Evolutionary conservation across 2,113 vertebrate species (phyloP).

Genomic region (Suncus etruscus): DNA sequence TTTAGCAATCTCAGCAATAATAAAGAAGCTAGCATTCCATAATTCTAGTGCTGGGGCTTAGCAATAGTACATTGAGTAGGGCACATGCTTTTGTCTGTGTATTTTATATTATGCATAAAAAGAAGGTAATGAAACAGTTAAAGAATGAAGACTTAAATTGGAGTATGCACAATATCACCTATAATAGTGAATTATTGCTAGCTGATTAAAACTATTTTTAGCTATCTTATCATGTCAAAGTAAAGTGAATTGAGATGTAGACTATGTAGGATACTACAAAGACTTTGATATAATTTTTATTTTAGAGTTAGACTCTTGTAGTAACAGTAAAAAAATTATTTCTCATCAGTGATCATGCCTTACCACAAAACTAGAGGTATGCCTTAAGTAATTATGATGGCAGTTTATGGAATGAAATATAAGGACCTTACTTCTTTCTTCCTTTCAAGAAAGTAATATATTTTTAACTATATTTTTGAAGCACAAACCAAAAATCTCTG

Average conservation of each 20-base stretch:
- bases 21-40: background rate
- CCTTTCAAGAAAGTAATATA: background rate
- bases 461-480: background rate
- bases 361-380: background rate
- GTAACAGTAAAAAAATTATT: background rate
- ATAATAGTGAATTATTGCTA: background rate
- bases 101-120: background rate
- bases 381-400: slow-evolving; percentile 6
- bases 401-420: background rate
- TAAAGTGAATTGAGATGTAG: background rate
- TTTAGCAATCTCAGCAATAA: background rate
- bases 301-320: background rate
- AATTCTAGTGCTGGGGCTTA: too few species aligned
- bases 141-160: background rate
- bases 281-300: background rate
- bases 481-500: background rate
- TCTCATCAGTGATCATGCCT: background rate
- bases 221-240: background rate
- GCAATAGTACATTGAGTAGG: too few species aligned
- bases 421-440: background rate
- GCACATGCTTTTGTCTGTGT: too few species aligned
- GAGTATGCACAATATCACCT: too few species aligned
- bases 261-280: background rate
- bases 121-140: background rate
- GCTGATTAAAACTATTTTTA: background rate